A percentile compares a stretch with the other conserved stretches of the same genome.
These are phyloP conservation scores for Syrista parreyssii DNA, from an alignment of 2,888 invertebrate genomes.

Conservation along the genomic window DNA sequence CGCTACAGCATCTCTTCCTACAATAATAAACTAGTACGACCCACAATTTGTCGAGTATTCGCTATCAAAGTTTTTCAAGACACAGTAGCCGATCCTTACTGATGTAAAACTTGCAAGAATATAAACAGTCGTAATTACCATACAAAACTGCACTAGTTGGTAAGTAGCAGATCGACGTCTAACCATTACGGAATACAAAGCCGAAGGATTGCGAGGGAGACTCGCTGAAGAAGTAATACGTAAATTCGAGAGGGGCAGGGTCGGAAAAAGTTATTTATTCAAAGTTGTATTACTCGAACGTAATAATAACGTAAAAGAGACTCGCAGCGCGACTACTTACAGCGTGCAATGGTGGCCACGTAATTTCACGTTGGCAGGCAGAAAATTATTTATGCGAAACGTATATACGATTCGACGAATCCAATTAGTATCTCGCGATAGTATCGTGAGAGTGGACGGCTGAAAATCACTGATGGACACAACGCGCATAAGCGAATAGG, in stretches of 20 bases:
- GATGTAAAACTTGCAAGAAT: neutral
- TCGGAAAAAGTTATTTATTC: neutral
- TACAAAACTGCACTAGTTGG: neutral
- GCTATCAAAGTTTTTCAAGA: neutral
- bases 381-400: neutral
- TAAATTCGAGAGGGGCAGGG: neutral
- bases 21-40: neutral
- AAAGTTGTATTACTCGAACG: neutral
- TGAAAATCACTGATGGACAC: neutral
- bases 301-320: neutral
- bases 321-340: neutral
- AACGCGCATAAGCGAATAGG: neutral
- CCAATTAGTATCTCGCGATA: neutral
- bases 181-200: neutral
- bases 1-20: neutral
- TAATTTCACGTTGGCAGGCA: neutral
- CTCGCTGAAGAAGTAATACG: neutral
- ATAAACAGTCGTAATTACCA: neutral
- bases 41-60: neutral
- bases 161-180: neutral
- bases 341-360: neutral
- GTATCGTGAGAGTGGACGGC: neutral
- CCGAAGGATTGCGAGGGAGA: neutral
- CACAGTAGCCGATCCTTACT: neutral
- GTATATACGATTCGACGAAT: neutral